A percentile compares a stretch with the other conserved stretches of the same genome.
Conservation (phyloP, 2,797 vertebrate genomes). For the Sebastiscus tertius region DNA sequence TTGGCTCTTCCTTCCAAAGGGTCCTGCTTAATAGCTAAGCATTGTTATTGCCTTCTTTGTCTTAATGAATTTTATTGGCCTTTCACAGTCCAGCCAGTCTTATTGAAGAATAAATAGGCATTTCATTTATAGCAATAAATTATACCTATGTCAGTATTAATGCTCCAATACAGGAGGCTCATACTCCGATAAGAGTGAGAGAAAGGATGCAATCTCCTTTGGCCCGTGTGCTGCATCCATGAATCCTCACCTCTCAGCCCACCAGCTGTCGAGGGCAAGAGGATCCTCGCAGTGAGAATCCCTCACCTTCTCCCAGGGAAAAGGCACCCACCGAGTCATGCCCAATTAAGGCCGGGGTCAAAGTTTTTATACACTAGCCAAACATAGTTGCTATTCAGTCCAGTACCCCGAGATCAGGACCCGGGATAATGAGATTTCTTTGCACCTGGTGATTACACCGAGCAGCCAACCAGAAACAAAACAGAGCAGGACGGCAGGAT, state of each 20-base stretch:
- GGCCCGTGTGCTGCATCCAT: constrained; percentile 11
- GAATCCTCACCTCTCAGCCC: constrained; percentile 20
- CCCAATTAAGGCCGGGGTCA: constrained; percentile 77
- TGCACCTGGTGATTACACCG: constrained; percentile 77
- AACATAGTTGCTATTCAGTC: constrained; percentile 70
- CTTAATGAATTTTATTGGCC: constrained; percentile 62
- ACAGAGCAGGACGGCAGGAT: constrained; percentile 64
- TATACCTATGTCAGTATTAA: constrained; percentile 12
- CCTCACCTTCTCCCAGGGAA: constrained; percentile 13
- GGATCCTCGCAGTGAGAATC: constrained; percentile 28
- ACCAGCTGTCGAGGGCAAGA: constrained; percentile 43
- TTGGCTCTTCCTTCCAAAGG: constrained; percentile 45
- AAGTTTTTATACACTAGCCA: constrained; percentile 69
- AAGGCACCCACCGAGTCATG: constrained; percentile 39
- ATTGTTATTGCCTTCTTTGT: constrained; percentile 58
- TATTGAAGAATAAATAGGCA: constrained; percentile 56
- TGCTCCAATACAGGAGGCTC: neutral
- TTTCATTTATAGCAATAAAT: constrained; percentile 60
- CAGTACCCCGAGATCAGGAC: constrained; percentile 66
- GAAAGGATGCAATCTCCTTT: neutral
- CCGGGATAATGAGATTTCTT: constrained; percentile 80
- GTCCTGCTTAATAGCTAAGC: constrained; percentile 50
- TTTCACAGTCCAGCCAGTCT: constrained; percentile 40
- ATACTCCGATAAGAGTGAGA: neutral
- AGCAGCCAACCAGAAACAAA: constrained; percentile 73